phyloP scores from a whole-genome alignment of 2,888 invertebrate species.

The Dioctria rufipes region DNA sequence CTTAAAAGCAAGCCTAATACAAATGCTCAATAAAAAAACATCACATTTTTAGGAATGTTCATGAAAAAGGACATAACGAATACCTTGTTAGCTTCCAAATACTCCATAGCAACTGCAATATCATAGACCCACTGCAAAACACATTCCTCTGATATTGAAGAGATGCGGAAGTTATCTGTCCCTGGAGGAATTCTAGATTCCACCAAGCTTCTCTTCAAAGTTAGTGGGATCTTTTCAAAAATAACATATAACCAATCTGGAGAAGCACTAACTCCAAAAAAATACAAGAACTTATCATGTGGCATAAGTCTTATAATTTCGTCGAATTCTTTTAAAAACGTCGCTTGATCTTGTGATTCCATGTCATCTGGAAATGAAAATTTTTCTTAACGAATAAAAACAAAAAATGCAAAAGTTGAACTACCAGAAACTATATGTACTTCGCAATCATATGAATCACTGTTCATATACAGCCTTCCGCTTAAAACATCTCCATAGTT shows the following conservation, averaged over 20 bases:
- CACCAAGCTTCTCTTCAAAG: conserved; percentile 81
- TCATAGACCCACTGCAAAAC: conserved; percentile 78
- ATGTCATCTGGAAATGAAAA: conserved; percentile 70
- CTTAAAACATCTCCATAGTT: conserved; percentile 84
- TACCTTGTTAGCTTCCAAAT: conserved; percentile 77
- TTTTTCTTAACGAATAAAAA: neutral
- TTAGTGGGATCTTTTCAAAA: conserved; percentile 78
- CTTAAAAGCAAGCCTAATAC: no score
- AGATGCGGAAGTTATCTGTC: conserved; percentile 71
- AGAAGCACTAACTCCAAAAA: conserved; percentile 86
- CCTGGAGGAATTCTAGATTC: conserved; percentile 73
- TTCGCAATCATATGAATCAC: conserved; percentile 70
- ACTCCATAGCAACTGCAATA: conserved; percentile 81
- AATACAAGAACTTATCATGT: conserved; percentile 80
- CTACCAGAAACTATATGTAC: conserved; percentile 77
- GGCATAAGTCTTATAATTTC: conserved; percentile 79
- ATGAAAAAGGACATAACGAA: no score
- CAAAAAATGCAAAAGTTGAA: no score
- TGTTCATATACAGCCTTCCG: conserved; percentile 75
- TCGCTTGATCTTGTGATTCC: conserved; percentile 70
- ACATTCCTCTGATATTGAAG: conserved; percentile 76
- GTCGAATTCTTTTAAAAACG: conserved; percentile 81
- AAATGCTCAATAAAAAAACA: no score
- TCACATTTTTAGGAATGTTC: no score
- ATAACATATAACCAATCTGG: conserved; percentile 82